Percentiles rank a stretch among this genome's conserved stretches.
Conservation (phyloP, 1,140 invertebrate genomes). For the Venustaconcha ellipsiformis region DNA sequence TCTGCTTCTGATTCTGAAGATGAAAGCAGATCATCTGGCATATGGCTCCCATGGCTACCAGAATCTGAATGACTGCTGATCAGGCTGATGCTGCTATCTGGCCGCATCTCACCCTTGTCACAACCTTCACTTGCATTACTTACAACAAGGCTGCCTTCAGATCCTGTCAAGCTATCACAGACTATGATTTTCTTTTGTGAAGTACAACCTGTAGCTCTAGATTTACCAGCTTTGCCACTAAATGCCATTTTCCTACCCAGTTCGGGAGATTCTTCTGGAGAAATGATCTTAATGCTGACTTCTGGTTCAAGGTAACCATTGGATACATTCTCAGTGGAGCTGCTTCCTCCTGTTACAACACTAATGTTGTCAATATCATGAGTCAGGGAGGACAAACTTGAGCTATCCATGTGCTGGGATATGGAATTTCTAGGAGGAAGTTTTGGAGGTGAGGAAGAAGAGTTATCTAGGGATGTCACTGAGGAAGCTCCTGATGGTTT, state of each 20-base stretch:
- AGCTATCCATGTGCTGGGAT: constrained; percentile 25
- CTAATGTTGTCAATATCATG: constrained; percentile 22
- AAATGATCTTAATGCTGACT: neutral
- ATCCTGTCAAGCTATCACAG: constrained; percentile 11
- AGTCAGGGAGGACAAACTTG: constrained; percentile 24
- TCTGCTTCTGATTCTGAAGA: constrained; percentile 29
- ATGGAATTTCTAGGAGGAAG: constrained; percentile 31
- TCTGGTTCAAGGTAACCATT: constrained; percentile 18
- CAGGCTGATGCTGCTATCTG: constrained; percentile 26
- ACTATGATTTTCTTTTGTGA: constrained; percentile 10
- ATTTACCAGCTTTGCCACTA: constrained; percentile 13
- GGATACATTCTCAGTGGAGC: constrained; percentile 26
- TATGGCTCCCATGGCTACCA: constrained; percentile 1
- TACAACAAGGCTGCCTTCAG: constrained; percentile 9
- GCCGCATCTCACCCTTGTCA: constrained; percentile 6
- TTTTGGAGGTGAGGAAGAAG: constrained; percentile 14
- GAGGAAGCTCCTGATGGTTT: neutral
- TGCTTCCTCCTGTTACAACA: constrained; percentile 20
- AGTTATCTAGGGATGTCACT: neutral
- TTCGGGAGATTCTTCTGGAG: constrained; percentile 10
- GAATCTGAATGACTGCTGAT: constrained; percentile 21
- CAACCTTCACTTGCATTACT: constrained; percentile 10
- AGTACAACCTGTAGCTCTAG: constrained; percentile 20
- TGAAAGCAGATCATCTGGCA: constrained; percentile 2
- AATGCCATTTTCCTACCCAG: neutral